phyloP scores from a whole-genome alignment of 2,888 invertebrate genomes.

The Mythimna impura region DNA sequence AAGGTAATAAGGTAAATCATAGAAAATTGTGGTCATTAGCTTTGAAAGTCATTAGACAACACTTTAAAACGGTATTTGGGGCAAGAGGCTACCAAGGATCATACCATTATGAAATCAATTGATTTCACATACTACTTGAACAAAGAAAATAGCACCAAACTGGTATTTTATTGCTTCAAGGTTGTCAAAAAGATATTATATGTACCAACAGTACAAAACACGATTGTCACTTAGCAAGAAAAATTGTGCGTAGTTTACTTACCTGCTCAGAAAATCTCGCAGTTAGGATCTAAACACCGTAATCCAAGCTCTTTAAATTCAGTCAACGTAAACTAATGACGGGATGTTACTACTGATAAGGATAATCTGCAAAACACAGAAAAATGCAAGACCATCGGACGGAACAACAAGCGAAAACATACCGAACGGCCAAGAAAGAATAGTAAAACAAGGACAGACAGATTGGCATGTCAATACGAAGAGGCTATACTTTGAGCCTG shows the following conservation, averaged over 20 bases:
- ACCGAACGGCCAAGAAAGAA: constrained; percentile 66
- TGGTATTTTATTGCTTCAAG: constrained; percentile 81
- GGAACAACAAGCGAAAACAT: constrained; percentile 84
- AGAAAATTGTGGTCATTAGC: constrained; percentile 13
- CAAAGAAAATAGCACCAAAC: constrained; percentile 79
- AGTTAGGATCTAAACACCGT: constrained; percentile 67
- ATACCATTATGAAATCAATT: constrained; percentile 31
- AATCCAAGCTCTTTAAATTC: constrained; percentile 74
- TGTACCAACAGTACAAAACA: constrained; percentile 65
- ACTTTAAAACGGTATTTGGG: constrained; percentile 11
- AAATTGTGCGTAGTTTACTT: constrained; percentile 83
- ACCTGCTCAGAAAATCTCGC: constrained; percentile 75
- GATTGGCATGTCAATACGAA: constrained; percentile 35
- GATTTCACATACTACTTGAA: constrained; percentile 64
- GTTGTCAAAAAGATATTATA: constrained; percentile 83
- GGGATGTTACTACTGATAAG: constrained; percentile 73
- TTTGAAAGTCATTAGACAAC: constrained; percentile 47
- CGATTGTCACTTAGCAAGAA: constrained; percentile 77
- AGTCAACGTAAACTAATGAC: constrained; percentile 75
- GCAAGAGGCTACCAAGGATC: constrained; percentile 23
- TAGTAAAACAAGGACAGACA: constrained; percentile 63
- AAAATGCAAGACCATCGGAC: constrained; percentile 80
- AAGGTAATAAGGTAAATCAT: background rate
- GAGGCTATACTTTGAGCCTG: constrained; percentile 49
- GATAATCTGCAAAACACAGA: constrained; percentile 79